Conservation (phyloP, 2,113 vertebrate species). For the Mesembrinibis cayennensis region DNA sequence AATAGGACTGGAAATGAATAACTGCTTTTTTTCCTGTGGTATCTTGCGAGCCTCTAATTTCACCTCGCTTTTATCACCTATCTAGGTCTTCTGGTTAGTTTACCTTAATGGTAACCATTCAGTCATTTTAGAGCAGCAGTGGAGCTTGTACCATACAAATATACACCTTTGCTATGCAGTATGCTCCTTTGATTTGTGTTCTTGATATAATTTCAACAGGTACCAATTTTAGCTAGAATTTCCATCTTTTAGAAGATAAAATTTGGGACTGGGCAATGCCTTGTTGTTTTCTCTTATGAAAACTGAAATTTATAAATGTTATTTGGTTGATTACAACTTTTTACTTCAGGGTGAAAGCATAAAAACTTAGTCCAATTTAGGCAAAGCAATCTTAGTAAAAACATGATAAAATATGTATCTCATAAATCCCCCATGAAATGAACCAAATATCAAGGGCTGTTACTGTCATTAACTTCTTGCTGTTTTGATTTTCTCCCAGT, state of each 20-base stretch:
- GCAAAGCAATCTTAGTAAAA: background rate
- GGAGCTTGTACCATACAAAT: background rate
- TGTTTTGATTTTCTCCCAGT: background rate
- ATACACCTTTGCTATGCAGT: background rate
- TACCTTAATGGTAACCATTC: background rate
- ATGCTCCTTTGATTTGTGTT: background rate
- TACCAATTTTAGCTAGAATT: background rate
- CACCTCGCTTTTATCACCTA: background rate
- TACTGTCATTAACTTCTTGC: background rate
- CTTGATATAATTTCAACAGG: background rate
- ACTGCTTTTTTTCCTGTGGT: background rate
- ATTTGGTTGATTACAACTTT: background rate
- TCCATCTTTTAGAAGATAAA: background rate
- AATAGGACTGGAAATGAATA: background rate
- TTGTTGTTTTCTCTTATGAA: background rate
- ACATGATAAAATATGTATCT: background rate
- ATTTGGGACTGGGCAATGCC: background rate
- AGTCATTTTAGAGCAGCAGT: background rate
- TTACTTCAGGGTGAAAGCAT: background rate
- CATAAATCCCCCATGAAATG: background rate
- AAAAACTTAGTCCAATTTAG: background rate
- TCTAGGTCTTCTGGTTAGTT: background rate
- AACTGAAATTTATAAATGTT: background rate
- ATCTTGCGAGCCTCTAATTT: background rate
- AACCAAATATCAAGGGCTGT: background rate